Evolutionary conservation across 2,888 invertebrate species (phyloP).

Genomic region (Blera fallax): DNA sequence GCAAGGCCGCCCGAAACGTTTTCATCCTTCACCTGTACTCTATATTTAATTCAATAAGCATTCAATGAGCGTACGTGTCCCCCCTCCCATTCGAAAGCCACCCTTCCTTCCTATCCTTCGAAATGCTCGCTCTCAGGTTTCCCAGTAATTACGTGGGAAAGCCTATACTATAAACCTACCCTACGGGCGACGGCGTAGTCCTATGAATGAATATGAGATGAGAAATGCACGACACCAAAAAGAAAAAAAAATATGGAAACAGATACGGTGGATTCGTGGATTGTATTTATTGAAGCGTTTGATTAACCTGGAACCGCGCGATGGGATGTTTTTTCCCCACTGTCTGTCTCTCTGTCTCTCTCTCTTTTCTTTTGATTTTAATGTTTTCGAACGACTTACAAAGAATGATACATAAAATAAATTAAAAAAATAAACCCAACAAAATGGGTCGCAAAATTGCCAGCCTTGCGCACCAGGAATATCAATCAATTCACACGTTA

Average conservation of each 20-base stretch:
- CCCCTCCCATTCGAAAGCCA: background rate
- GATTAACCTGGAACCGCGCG: slow-evolving; percentile 61
- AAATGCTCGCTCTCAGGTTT: slow-evolving; percentile 19
- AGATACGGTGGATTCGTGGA: slow-evolving; percentile 51
- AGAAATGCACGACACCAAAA: slow-evolving; percentile 8
- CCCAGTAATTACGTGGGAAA: slow-evolving; percentile 52
- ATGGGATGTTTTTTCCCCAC: background rate
- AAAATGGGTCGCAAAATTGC: slow-evolving; percentile 28
- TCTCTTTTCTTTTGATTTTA: slow-evolving; percentile 3
- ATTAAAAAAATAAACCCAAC: slow-evolving; percentile 2
- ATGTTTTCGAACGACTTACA: slow-evolving; percentile 33
- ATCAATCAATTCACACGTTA: slow-evolving; percentile 35
- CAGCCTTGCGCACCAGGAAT: slow-evolving; percentile 16
- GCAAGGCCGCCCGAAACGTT: background rate
- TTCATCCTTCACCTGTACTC: slow-evolving; percentile 58
- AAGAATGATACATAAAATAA: slow-evolving; percentile 31
- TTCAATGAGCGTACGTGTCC: slow-evolving; percentile 58
- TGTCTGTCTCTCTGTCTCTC: background rate
- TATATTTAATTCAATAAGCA: slow-evolving; percentile 68
- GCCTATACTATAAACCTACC: background rate
- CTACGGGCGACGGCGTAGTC: background rate
- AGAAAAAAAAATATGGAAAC: slow-evolving; percentile 35
- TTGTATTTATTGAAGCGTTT: slow-evolving; percentile 68
- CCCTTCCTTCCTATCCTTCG: slow-evolving; percentile 8
- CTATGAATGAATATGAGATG: slow-evolving; percentile 29